These are phyloP conservation scores for Nestor notabilis DNA, from an alignment of 2,113 vertebrate species.

Conservation along the genomic window DNA sequence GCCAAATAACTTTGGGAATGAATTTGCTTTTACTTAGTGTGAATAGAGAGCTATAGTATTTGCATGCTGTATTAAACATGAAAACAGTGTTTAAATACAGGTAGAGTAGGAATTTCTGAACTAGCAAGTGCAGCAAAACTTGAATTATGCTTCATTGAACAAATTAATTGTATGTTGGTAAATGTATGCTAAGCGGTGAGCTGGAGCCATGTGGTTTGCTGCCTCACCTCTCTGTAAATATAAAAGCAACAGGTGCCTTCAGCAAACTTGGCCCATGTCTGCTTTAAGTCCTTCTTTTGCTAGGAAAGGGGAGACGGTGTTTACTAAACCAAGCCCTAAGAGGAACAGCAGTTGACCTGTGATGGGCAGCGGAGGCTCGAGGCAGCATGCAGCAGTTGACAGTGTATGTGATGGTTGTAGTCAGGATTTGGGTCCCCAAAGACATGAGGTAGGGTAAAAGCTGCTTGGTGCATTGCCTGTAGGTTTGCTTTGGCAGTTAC, in stretches of 20 bases:
- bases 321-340: background rate
- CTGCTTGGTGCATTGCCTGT: background rate
- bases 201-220: background rate
- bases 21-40: background rate
- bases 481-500: background rate
- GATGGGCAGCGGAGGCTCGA: background rate
- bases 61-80: background rate
- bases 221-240: background rate
- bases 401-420: fast-evolving
- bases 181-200: background rate
- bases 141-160: background rate
- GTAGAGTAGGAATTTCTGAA: background rate
- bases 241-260: background rate
- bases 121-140: background rate
- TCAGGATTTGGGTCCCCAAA: background rate
- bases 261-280: background rate
- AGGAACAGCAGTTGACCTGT: background rate
- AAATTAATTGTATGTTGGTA: background rate
- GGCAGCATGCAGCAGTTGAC: fast-evolving
- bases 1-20: background rate
- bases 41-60: background rate
- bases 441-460: background rate
- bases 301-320: fast-evolving
- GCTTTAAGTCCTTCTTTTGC: background rate
- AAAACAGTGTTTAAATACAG: background rate